A percentile compares a stretch with the other conserved stretches of the same genome.
These are phyloP conservation scores for Mesoclemmys tuberculata DNA, from an alignment of 2,113 vertebrate species.

Conservation along the genomic window DNA sequence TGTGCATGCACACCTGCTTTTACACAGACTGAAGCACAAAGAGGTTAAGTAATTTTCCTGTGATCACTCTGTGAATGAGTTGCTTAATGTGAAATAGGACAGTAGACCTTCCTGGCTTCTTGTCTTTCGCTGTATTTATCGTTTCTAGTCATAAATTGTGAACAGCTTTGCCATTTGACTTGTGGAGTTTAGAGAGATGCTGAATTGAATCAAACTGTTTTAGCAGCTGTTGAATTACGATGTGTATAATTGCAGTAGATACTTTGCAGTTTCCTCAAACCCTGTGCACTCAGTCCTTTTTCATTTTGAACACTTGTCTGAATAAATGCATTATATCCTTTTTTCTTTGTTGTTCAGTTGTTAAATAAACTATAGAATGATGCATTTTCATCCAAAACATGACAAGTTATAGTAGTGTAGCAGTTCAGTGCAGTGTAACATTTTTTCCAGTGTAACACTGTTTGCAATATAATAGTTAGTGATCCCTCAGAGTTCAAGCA, in stretches of 20 bases:
- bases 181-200: neutral
- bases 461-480: neutral
- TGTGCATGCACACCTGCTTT: neutral
- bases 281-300: neutral
- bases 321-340: neutral
- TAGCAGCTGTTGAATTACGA: neutral
- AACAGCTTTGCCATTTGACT: neutral
- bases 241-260: neutral
- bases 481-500: neutral
- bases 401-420: neutral
- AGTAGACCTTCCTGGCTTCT: neutral
- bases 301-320: neutral
- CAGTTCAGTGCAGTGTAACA: neutral
- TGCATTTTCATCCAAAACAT: neutral
- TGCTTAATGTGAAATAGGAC: neutral
- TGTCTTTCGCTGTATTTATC: neutral
- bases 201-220: neutral
- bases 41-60: neutral
- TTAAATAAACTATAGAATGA: neutral
- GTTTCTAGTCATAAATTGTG: neutral
- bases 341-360: neutral
- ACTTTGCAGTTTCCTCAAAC: neutral
- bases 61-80: neutral
- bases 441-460: neutral
- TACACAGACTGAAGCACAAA: fast-evolving